Base-by-base conservation (phyloP, 2,113 vertebrate species). In the Cisticola juncidis region DNA sequence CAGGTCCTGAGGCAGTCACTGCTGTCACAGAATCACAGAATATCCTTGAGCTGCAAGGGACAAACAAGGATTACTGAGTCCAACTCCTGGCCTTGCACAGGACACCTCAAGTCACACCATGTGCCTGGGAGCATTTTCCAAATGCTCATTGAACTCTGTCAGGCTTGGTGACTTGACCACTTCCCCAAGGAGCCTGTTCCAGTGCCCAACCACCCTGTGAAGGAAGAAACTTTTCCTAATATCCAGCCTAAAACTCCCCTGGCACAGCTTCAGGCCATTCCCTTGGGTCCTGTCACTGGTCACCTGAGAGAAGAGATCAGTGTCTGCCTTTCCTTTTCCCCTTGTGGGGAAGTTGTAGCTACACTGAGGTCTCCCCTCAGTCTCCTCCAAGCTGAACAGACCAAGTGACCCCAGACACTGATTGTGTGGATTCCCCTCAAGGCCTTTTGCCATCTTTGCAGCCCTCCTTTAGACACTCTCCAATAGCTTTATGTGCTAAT, bases 301-400 rank as follows among this genome's bases (percentile, higher is more conserved):
- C 47, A 56, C 25, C 28, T 11, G 14, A 31, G 40, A 83, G n/a
- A 38, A 62, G 26, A 28, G 14, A 50, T 62, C n/a, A 2, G n/a
- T 38, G 15, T 8, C 35, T 69, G 54, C 4, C 29, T 20, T 25
- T 42, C 14, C 18, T 23, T 40, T 62, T 35, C 18, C 18, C 40
- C 7, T 42, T 0, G 0, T 23, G 8, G 70, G 35, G 56, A 69
- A 13, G 21, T 1, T 50, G 12, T 28, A 26, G 6, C 20, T 60
- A 28, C 16, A 42, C 0, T 56, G 48, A 70, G 19, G 6, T 56
- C 2, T 24, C 18, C 9, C 18, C 40, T 62, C 64, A 62, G 48
- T 6, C 16, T 53, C 15, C 11, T 58, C 48, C 26, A 70, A 18
- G 40, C 18, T 76, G 62, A 77, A 56, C 35, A 90, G 31, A 82